A percentile compares a stretch with the other conserved stretches of the same genome.
phyloP scores from a whole-genome alignment of 2,797 vertebrate species.

The Pseudomugil gertrudae region DNA sequence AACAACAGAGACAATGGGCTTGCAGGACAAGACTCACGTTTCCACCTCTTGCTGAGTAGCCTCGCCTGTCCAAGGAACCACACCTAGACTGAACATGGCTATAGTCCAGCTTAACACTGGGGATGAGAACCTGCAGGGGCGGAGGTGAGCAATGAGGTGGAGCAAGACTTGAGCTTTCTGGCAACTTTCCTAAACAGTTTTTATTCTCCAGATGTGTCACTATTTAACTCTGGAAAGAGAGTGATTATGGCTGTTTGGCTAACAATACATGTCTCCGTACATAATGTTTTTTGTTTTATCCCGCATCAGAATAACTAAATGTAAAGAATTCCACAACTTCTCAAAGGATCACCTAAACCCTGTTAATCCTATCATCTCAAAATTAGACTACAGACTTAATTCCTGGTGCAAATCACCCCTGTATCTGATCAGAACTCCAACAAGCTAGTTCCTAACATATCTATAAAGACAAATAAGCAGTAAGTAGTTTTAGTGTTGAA shows the following conservation, averaged over 20 bases:
- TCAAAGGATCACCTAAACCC: background rate
- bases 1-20: constrained; percentile 62
- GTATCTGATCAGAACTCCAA: constrained; percentile 1
- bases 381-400: background rate
- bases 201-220: constrained; percentile 5
- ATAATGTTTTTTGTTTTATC: background rate
- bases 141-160: constrained; percentile 72
- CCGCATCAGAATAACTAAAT: constrained; percentile 2
- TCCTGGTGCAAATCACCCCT: background rate
- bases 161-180: constrained; percentile 44
- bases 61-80: constrained; percentile 82
- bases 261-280: background rate
- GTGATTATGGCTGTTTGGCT: background rate
- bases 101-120: constrained; percentile 83
- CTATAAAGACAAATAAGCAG: background rate
- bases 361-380: background rate
- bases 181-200: constrained; percentile 37
- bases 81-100: constrained; percentile 84
- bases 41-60: constrained; percentile 79
- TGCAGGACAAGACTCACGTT: constrained; percentile 77
- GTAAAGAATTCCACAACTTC: background rate
- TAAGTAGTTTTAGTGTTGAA: background rate
- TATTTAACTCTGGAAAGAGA: background rate
- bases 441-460: background rate
- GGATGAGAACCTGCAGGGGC: constrained; percentile 78